Conservation (phyloP, 2,888 invertebrate species). For the Diaperis boleti region DNA sequence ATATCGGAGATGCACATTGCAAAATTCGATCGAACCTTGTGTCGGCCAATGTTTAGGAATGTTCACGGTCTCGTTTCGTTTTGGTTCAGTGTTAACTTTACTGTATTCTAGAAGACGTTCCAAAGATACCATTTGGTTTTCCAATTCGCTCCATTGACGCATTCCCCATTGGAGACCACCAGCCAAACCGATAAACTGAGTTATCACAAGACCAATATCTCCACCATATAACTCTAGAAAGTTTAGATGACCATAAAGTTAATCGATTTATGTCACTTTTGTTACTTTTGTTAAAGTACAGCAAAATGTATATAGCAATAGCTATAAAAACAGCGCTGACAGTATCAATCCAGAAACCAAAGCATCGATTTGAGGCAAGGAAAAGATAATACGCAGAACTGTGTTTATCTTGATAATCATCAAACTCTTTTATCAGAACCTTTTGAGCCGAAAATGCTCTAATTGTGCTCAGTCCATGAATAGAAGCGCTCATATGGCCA, state of each 20-base stretch:
- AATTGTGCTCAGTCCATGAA: slow-evolving; percentile 83
- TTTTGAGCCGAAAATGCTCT: slow-evolving; percentile 77
- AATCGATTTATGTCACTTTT: background rate
- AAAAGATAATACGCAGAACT: slow-evolving; percentile 82
- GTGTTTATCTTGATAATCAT: slow-evolving; percentile 74
- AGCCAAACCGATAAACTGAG: slow-evolving; percentile 79
- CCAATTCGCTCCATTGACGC: slow-evolving; percentile 87
- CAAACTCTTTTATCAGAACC: slow-evolving; percentile 74
- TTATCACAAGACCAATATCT: slow-evolving; percentile 83
- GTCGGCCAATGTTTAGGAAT: slow-evolving; percentile 82
- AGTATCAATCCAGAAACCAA: slow-evolving; percentile 78
- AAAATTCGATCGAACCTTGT: slow-evolving; percentile 77
- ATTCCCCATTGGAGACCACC: slow-evolving; percentile 75
- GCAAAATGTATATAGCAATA: slow-evolving; percentile 49
- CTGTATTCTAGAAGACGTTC: slow-evolving; percentile 58
- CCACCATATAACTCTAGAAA: slow-evolving; percentile 73
- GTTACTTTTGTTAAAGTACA: slow-evolving; percentile 53
- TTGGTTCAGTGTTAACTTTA: slow-evolving; percentile 56
- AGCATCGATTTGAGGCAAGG: slow-evolving; percentile 74
- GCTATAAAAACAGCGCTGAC: slow-evolving; percentile 75
- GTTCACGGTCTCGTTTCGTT: slow-evolving; percentile 47
- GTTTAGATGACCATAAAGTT: background rate
- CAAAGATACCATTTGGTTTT: slow-evolving; percentile 70
- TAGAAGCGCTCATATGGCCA: slow-evolving; percentile 79
- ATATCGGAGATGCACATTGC: slow-evolving; percentile 79